These are phyloP conservation scores for Brachionichthys hirsutus DNA, from an alignment of 2,113 vertebrate genomes.

Conservation along the genomic window DNA sequence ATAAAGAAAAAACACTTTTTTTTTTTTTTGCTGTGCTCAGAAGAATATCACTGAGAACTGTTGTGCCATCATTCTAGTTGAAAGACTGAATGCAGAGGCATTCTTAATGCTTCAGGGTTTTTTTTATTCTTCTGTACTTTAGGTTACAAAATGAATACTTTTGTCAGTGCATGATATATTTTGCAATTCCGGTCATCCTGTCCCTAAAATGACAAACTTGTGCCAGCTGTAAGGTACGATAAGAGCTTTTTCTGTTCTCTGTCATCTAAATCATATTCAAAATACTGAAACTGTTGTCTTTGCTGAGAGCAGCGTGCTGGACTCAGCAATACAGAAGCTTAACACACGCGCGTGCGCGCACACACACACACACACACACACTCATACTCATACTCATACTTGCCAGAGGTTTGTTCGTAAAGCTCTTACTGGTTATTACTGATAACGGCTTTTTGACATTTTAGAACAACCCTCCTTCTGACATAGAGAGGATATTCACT, in stretches of 20 bases:
- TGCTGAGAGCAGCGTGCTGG: conserved; percentile 6
- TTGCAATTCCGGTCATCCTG: conserved; percentile 5
- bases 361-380: conserved; percentile 7
- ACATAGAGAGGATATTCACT: conserved; percentile 41
- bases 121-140: no score
- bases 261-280: conserved; percentile 25
- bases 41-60: no score
- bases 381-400: not conserved
- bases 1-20: conserved; percentile 43
- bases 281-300: conserved; percentile 26
- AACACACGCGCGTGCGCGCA: conserved; percentile 6
- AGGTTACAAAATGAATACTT: conserved; percentile 11
- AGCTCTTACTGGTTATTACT: conserved; percentile 39
- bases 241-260: conserved; percentile 20
- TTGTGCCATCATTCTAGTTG: no score
- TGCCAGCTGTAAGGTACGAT: conserved; percentile 33
- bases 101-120: no score
- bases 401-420: conserved; percentile 25
- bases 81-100: no score
- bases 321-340: not conserved
- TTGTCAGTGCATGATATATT: conserved; percentile 21
- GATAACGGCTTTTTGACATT: conserved; percentile 53
- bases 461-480: conserved; percentile 22
- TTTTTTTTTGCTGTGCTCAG: not conserved
- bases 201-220: conserved; percentile 13